Base-by-base conservation (phyloP, 2,888 invertebrate genomes). In the Belgica antarctica region DNA sequence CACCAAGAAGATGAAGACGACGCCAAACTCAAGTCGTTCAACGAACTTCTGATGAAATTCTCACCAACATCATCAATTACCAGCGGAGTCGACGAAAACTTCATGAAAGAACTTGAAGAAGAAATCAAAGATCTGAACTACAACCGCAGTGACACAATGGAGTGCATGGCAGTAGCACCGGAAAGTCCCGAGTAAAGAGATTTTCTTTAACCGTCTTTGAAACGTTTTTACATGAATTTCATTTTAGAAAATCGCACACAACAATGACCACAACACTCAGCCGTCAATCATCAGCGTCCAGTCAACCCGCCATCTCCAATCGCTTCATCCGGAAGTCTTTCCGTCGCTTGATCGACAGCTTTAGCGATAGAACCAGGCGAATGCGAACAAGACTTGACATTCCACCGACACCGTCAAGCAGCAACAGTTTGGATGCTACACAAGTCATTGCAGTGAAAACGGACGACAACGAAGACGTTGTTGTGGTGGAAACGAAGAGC, bases 351-450 rank as follows among this genome's bases (percentile, higher is more conserved):
- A 85, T 86, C 1, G 82, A 83, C 4, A 84, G 85, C 2, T 87
- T 87, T 73, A 83, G 84, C 0, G 82, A 83, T 24, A 79, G 87
- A 59, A 83, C 87, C 4, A 83, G 83, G 73, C 81, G 83, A 70
- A 82, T 84, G 25, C 82, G 85, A 73, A 81, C 83, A 28, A 80
- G 83, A 47, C 80, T 87, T n/a, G 85, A 86, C 73, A 78, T 84
- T 71, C 86, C 87, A 0, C 84, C 85, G 4, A 86, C 87, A 4
- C 86, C 87, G 0, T 85, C 86, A 1, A 85, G 85, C 8, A 82
- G 83, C 71, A 80, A 83, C 73, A 84, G 84, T 70, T 82, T 83
- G 0, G 77, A 79, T 1, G 25, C 70, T n/a, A 57, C 36, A 15
- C 59, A 27, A 8, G 36, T 61, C 8, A 36, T 27, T 10, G 17